Base-by-base conservation (phyloP, 2,113 vertebrate species). In the Notothenia coriiceps region DNA sequence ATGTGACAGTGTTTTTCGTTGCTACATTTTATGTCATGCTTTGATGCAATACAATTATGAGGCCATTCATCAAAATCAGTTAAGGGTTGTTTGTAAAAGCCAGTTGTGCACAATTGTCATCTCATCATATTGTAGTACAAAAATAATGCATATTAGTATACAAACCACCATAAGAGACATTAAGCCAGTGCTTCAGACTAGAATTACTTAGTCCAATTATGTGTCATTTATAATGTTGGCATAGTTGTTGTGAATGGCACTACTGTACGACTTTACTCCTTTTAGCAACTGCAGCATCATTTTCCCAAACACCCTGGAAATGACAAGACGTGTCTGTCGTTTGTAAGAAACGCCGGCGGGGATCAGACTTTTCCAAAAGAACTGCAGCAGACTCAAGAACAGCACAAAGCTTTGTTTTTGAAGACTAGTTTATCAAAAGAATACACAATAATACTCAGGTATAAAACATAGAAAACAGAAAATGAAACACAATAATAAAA, bases 361-460 rank as follows among this genome's bases (percentile, higher is more conserved):
- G 22, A 59, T 63, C 29, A 22, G 69, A 72, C 44, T 65, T 63
- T 49, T 72, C 33, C 25, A n/a, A 60, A 83, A 80, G 33, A 76
- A 88, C 56, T 43, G 70, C 44, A 74, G 20, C 33, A 18, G 65
- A 82, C 52, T 74, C 59, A 79, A 72, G 65, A 83, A 82, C 63
- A 82, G 56, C 85, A 76, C 71, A 73, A 72, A 70, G 29, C n/a
- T 40, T 86, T 60, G 18, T 70, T 90, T 85, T 91, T 72, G 25
- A 85, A 90, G 83, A 88, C 84, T 86, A 82, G 80, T 93, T 92
- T 91, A 90, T 93, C 89, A 91, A 91, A 91, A 86, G 89, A 89
- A 90, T 92, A 93, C 83, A 92, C 80, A 88, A 80, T 86, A 84
- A 88, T 93, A 74, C 74, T 79, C 76, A 86, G 61, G 84, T 91